A percentile compares a stretch with the other conserved stretches of the same genome.
phyloP scores from a whole-genome alignment of 2,113 vertebrate species.

The Scopus umbretta region DNA sequence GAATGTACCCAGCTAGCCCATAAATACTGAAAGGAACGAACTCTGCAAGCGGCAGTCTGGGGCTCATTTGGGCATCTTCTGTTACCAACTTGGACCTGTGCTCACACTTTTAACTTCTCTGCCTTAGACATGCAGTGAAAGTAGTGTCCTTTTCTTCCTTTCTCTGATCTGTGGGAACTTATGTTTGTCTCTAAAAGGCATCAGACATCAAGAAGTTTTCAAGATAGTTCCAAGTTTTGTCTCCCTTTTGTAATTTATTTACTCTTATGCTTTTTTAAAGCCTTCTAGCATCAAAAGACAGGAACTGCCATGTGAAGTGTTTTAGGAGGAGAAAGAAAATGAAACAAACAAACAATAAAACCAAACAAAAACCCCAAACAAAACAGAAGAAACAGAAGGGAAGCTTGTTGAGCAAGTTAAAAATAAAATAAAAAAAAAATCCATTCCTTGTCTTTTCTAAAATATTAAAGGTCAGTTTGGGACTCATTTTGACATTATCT shows the following conservation, averaged over 20 bases:
- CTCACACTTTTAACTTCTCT: background rate
- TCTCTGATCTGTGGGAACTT: background rate
- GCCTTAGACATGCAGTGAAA: background rate
- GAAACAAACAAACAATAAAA: too few species aligned
- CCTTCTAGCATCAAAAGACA: background rate
- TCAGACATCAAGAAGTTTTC: background rate
- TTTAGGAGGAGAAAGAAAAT: too few species aligned
- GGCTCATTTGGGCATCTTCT: background rate
- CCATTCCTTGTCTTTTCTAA: background rate
- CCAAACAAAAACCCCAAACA: too few species aligned
- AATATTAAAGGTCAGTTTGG: background rate
- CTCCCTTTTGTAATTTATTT: background rate
- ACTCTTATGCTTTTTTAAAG: background rate
- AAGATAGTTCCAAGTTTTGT: background rate
- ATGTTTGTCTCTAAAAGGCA: background rate
- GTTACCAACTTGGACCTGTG: background rate
- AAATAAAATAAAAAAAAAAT: background rate
- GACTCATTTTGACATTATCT: background rate
- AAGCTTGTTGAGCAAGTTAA: background rate
- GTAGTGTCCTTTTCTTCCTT: background rate
- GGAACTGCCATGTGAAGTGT: background rate
- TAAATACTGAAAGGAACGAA: background rate
- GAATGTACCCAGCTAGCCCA: background rate
- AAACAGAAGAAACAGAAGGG: too few species aligned
- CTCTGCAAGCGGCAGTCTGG: background rate